Conservation (phyloP, 2,797 vertebrate species). For the Neosalanx taihuensis region DNA sequence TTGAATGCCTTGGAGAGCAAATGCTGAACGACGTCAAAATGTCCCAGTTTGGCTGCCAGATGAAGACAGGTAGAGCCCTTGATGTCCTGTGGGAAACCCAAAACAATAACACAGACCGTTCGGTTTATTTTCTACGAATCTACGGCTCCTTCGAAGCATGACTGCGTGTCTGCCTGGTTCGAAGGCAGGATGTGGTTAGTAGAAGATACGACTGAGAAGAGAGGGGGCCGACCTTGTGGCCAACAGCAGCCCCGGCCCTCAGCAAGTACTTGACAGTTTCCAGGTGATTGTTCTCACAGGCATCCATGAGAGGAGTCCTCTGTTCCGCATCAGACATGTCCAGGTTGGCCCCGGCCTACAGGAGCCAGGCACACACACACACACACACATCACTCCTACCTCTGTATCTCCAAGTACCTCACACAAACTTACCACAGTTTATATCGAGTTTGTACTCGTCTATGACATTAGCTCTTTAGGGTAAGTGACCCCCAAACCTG, state of each 20-base stretch:
- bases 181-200: not conserved
- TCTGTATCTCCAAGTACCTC: not conserved
- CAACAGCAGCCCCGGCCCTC: slow-evolving; percentile 85
- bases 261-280: slow-evolving; percentile 93
- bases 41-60: slow-evolving; percentile 93
- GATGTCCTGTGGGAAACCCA: slow-evolving; percentile 74
- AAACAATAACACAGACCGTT: not conserved
- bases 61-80: slow-evolving; percentile 94
- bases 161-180: not conserved
- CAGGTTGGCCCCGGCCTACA: slow-evolving; percentile 91
- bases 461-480: not conserved
- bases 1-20: slow-evolving; percentile 84
- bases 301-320: slow-evolving; percentile 90
- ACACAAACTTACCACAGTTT: not conserved
- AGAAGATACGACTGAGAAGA: not conserved
- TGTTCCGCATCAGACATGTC: slow-evolving; percentile 92
- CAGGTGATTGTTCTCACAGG: slow-evolving; percentile 90
- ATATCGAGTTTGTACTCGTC: not conserved
- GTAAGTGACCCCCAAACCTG: not conserved
- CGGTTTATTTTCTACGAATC: not conserved
- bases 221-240: slow-evolving; percentile 80
- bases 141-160: not conserved
- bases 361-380: not conserved
- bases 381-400: not conserved
- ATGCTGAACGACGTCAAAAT: slow-evolving; percentile 83